phyloP scores from a whole-genome alignment of 2,888 invertebrate species.

The Sclerodermus sp. region DNA sequence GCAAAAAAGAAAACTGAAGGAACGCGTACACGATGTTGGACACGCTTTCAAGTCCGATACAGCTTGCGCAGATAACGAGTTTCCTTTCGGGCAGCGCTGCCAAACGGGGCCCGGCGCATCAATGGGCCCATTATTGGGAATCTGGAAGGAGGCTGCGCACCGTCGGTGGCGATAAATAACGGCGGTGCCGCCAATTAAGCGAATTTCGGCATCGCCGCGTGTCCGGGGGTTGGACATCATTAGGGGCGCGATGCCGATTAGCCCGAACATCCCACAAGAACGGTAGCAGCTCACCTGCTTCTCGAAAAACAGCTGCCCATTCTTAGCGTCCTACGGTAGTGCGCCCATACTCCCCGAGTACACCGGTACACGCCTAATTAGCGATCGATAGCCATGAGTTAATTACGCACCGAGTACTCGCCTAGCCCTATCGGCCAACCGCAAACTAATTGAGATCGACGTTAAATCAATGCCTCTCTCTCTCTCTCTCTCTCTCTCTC shows the following conservation, averaged over 20 bases:
- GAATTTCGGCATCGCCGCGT: constrained; percentile 32
- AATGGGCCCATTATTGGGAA: constrained; percentile 15
- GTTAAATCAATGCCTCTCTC: neutral
- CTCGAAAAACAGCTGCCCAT: constrained; percentile 25
- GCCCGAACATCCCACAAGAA: constrained; percentile 29
- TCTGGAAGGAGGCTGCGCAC: constrained; percentile 5
- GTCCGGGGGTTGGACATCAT: constrained; percentile 39
- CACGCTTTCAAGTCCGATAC: too few species aligned
- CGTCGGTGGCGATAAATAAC: constrained; percentile 41
- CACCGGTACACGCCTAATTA: too few species aligned
- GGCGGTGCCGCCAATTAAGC: constrained; percentile 47
- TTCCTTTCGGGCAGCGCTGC: constrained; percentile 10
- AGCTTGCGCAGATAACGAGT: constrained; percentile 10
- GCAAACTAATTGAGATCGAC: too few species aligned
- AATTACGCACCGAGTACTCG: too few species aligned
- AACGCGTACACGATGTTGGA: too few species aligned
- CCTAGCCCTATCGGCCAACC: too few species aligned
- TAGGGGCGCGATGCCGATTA: constrained; percentile 52
- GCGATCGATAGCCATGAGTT: too few species aligned
- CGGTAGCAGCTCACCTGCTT: constrained; percentile 48
- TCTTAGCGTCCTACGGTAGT: too few species aligned
- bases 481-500: neutral
- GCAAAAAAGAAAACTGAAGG: too few species aligned
- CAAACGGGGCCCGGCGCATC: neutral
- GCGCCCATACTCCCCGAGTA: too few species aligned